phyloP scores from a whole-genome alignment of 1,140 invertebrate genomes.

The Druon quercuslanigerum region DNA sequence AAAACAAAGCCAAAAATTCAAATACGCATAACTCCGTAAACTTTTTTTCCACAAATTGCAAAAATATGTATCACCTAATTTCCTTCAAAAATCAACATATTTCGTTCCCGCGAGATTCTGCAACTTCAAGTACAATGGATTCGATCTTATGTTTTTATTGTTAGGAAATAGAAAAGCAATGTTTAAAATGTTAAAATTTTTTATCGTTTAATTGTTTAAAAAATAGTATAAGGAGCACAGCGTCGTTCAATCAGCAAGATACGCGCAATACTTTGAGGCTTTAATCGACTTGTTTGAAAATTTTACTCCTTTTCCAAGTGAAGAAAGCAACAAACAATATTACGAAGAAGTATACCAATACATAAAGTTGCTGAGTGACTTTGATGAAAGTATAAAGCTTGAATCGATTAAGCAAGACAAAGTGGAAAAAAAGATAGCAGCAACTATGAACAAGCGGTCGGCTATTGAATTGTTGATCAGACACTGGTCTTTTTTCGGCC shows the following conservation, averaged over 20 bases:
- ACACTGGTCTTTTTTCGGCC: slow-evolving; percentile 54
- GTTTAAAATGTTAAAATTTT: too few relatives aligned
- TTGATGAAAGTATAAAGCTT: not conserved
- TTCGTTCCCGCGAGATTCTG: too few relatives aligned
- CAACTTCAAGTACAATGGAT: too few relatives aligned
- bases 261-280: not conserved
- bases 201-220: too few relatives aligned
- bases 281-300: slow-evolving; percentile 9
- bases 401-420: slow-evolving; percentile 41
- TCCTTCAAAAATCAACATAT: too few relatives aligned
- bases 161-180: not conserved
- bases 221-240: not conserved
- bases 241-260: not conserved
- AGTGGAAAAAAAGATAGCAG: slow-evolving; percentile 1
- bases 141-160: too few relatives aligned
- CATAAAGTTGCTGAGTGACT: slow-evolving; percentile 45
- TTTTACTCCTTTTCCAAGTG: slow-evolving; percentile 12
- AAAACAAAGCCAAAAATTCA: too few relatives aligned
- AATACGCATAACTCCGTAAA: too few relatives aligned
- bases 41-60: too few relatives aligned
- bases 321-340: not conserved
- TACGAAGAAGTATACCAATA: not conserved
- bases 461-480: slow-evolving; percentile 53
- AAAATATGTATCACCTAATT: too few relatives aligned
- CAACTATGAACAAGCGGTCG: slow-evolving; percentile 43